Conservation (phyloP, 2,888 invertebrate genomes). For the Ormia ochracea region DNA sequence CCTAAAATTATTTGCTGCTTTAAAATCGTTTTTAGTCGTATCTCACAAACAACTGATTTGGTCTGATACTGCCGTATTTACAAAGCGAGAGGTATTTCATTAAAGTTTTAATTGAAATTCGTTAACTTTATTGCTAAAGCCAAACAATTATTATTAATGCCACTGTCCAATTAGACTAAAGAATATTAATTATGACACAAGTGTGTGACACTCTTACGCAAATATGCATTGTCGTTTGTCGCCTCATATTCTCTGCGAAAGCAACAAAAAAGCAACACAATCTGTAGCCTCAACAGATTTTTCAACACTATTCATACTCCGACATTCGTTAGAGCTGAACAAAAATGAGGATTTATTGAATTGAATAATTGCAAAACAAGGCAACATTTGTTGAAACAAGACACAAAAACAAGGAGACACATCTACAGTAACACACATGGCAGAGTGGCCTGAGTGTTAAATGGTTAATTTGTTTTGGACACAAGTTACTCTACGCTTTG, state of each 20-base stretch:
- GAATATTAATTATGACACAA: slow-evolving; percentile 52
- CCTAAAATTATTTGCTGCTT: too few species aligned
- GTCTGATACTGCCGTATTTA: too few species aligned
- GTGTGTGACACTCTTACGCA: slow-evolving; percentile 45
- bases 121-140: too few species aligned
- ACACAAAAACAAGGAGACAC: slow-evolving; percentile 13
- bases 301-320: slow-evolving; percentile 15
- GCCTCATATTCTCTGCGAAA: not conserved
- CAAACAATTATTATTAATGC: too few species aligned
- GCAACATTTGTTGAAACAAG: slow-evolving; percentile 56
- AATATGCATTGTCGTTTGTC: not conserved
- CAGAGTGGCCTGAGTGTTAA: slow-evolving; percentile 44
- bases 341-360: slow-evolving; percentile 66
- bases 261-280: slow-evolving; percentile 2
- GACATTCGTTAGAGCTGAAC: slow-evolving; percentile 15
- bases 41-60: too few species aligned
- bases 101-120: too few species aligned
- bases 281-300: slow-evolving; percentile 14
- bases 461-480: slow-evolving; percentile 64
- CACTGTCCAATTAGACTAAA: too few species aligned
- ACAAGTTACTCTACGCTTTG: slow-evolving; percentile 66
- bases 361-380: slow-evolving; percentile 66
- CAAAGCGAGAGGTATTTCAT: too few species aligned
- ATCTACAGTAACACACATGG: slow-evolving; percentile 4
- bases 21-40: too few species aligned